Evolutionary conservation across 2,797 vertebrate genomes (phyloP).

Genomic region (Spheniscus humboldti): DNA sequence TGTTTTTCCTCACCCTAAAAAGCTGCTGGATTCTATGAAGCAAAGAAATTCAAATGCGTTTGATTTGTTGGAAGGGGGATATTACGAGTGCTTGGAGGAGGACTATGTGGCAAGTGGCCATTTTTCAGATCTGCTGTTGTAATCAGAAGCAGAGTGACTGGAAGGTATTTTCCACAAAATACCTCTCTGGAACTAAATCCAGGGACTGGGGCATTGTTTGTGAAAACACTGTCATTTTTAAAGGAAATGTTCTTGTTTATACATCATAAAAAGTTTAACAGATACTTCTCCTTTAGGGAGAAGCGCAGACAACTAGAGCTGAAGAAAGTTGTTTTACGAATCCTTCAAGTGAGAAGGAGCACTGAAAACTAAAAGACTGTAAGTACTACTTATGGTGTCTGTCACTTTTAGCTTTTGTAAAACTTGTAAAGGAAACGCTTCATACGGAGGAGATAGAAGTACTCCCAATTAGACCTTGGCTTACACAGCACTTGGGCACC

Average conservation of each 20-base stretch:
- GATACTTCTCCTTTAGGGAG: constrained; percentile 5
- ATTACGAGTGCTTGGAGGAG: constrained; percentile 18
- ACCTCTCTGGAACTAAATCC: constrained; percentile 25
- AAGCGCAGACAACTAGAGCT: neutral
- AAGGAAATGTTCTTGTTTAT: constrained; percentile 45
- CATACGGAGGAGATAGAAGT: rapidly evolving
- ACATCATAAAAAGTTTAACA: constrained; percentile 37
- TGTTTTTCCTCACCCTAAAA: neutral
- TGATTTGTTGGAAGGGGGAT: neutral
- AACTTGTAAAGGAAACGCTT: neutral
- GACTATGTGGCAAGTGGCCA: constrained; percentile 10
- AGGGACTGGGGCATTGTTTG: constrained; percentile 14
- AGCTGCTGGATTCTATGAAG: constrained; percentile 23
- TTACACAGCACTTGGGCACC: neutral
- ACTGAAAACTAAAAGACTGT: neutral
- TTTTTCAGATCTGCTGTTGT: constrained; percentile 28
- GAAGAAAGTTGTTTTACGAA: neutral
- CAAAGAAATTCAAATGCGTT: constrained; percentile 27
- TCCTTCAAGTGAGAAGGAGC: neutral
- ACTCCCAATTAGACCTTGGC: neutral
- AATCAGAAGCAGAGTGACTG: constrained; percentile 40
- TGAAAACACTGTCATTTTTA: constrained; percentile 36
- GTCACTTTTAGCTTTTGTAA: neutral
- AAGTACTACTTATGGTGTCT: neutral
- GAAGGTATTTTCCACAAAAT: constrained; percentile 43